These are phyloP conservation scores for Apteryx owenii DNA, from an alignment of 2,113 vertebrate species.

Conservation along the genomic window DNA sequence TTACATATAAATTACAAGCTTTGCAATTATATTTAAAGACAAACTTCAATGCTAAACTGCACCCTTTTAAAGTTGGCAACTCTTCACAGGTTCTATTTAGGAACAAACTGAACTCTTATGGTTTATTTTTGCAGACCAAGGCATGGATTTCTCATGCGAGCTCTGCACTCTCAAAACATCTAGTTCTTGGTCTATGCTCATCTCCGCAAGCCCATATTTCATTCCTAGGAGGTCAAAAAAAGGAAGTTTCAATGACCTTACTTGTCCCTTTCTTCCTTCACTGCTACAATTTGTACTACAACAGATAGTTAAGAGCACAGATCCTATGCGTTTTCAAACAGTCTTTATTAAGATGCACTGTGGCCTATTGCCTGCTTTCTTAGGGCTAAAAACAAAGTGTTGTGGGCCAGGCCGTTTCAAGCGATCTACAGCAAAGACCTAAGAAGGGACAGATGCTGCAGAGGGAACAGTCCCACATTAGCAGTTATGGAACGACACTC, in stretches of 20 bases:
- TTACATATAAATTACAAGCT: background rate
- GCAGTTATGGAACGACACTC: background rate
- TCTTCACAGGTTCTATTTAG: background rate
- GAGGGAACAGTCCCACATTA: background rate
- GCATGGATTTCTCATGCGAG: background rate
- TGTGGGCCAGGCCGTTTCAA: background rate
- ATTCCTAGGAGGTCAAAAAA: background rate
- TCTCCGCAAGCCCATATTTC: background rate
- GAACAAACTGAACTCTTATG: background rate
- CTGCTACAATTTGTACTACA: background rate
- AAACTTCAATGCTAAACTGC: background rate
- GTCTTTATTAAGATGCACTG: background rate
- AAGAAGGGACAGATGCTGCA: background rate
- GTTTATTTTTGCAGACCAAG: background rate
- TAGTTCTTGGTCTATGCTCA: background rate
- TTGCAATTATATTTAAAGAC: background rate
- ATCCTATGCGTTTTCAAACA: fast-evolving
- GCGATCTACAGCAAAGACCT: background rate
- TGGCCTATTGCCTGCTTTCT: background rate
- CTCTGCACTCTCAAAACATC: background rate
- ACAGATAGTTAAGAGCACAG: background rate
- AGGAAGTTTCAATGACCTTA: background rate
- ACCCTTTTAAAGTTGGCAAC: background rate
- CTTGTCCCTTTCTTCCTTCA: background rate
- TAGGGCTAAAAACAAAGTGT: background rate